Base-by-base conservation (phyloP, 2,113 vertebrate species). In the Anguilla japonica region DNA sequence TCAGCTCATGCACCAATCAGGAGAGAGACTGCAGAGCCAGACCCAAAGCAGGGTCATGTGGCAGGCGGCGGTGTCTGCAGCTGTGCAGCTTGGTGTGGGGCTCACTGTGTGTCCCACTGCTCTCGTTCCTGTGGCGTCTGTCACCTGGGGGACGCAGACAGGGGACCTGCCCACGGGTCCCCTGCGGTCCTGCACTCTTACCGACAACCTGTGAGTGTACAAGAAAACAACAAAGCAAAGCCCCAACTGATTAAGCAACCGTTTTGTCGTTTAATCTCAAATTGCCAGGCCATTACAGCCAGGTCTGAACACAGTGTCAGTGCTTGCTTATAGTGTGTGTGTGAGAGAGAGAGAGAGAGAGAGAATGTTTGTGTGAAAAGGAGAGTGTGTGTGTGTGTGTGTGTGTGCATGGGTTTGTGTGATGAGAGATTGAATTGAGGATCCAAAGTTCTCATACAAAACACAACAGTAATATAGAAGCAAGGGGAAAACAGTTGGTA, bases 1-100 rank as follows among this genome's bases (percentile, higher is more conserved):
- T 88, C 87, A 88, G 89, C 88, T 92, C 89, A 89, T 75, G 83
- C 87, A 91, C 89, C 60, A 88, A 91, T 89, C 88, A 89, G 86
- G 88, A 78, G 86, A 67, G 60, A 67, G 60, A 9, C 8, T 15
- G 60, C 60, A 67, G 60, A 26, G 18, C 60, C 60, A 26, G 60
- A 22, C 18, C 5, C 20, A 26, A 67, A 26, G 22, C 4, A 67
- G 50, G 50, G 50, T 53, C 50, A 53, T 7, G 13, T 53, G 11
- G 11, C 8, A 53, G 50, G 13, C 41, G 86, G 22, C n/a, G 71
- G 56, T 85, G 84, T 81, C 5, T 22, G 41, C 41, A 46, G 80
- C 79, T 15, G 22, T 43, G 79, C 20, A 43, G 16, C 13, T 53
- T 13, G 50, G 50, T 53, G 50, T 11, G 13, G 7, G 13, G 50